These are phyloP conservation scores for Eupithecia dodoneata DNA, from an alignment of 2,888 invertebrate species.

Conservation along the genomic window DNA sequence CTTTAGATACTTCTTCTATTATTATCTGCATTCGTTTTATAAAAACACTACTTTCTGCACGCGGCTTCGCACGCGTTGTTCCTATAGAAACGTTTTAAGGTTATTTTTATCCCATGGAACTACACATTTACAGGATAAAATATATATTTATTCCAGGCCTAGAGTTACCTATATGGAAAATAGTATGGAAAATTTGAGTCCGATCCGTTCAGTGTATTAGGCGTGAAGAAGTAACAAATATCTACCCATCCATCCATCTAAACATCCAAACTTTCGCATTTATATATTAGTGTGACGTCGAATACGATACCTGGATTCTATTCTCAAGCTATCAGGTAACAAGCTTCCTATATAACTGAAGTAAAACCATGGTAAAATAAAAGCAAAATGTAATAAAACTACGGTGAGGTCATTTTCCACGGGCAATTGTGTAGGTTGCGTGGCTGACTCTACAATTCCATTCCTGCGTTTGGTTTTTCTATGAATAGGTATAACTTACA, in stretches of 20 bases:
- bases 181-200: too few species aligned
- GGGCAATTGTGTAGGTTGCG: conserved; percentile 52
- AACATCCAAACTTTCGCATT: too few species aligned
- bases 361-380: conserved; percentile 15
- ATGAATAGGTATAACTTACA: not conserved
- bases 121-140: too few species aligned
- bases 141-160: too few species aligned
- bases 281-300: too few species aligned
- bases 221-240: too few species aligned
- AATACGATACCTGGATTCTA: not conserved
- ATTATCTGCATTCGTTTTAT: not conserved
- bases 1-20: not conserved
- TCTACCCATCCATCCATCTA: too few species aligned
- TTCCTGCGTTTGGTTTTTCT: conserved; percentile 20
- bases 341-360: conserved; percentile 4
- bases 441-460: conserved; percentile 39
- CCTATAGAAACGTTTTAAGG: too few species aligned
- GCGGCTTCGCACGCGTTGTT: too few species aligned
- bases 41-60: not conserved
- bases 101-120: too few species aligned
- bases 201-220: too few species aligned
- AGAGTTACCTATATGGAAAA: too few species aligned
- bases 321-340: not conserved
- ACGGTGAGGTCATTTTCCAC: conserved; percentile 41
- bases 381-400: conserved; percentile 30